phyloP scores from a whole-genome alignment of 53 echinoderm and acorn worm species.

The Zoroaster sp. region DNA sequence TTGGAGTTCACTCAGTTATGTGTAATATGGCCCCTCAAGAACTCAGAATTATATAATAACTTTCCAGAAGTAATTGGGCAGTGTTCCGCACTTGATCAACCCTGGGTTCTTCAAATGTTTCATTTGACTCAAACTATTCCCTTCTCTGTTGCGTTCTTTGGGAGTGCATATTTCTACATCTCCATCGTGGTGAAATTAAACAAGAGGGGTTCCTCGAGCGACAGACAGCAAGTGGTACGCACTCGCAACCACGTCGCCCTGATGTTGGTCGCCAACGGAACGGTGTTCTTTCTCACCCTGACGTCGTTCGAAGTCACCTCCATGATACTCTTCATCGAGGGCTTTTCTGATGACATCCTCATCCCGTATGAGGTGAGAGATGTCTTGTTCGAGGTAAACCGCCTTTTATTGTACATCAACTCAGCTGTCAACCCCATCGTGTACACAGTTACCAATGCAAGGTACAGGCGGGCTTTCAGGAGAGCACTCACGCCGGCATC shows the following conservation, averaged over 20 bases:
- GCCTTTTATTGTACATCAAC: constrained; percentile 13
- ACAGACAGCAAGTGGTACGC: constrained; percentile 13
- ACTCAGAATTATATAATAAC: neutral
- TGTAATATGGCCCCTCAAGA: neutral
- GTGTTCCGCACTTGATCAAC: neutral
- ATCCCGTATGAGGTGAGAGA: neutral
- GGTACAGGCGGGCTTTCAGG: constrained; percentile 41
- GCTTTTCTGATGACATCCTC: neutral
- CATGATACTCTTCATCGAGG: constrained; percentile 27
- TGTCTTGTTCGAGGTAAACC: neutral
- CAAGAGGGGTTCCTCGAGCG: neutral
- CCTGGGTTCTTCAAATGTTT: constrained; percentile 8
- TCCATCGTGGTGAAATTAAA: neutral
- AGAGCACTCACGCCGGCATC: constrained; percentile 7
- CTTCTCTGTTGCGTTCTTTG: constrained; percentile 34
- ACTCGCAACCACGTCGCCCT: constrained; percentile 42
- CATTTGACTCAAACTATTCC: constrained; percentile 13
- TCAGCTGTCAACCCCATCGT: constrained; percentile 44
- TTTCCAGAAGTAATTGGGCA: neutral
- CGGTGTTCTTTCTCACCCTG: constrained; percentile 28
- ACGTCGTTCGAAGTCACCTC: constrained; percentile 26
- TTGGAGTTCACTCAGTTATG: neutral
- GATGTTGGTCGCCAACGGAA: constrained; percentile 34
- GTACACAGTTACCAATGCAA: constrained; percentile 35
- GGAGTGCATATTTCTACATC: constrained; percentile 29